Evolutionary conservation across 2,113 vertebrate species (phyloP).

Genomic region (Thalassarche chlororhynchos): DNA sequence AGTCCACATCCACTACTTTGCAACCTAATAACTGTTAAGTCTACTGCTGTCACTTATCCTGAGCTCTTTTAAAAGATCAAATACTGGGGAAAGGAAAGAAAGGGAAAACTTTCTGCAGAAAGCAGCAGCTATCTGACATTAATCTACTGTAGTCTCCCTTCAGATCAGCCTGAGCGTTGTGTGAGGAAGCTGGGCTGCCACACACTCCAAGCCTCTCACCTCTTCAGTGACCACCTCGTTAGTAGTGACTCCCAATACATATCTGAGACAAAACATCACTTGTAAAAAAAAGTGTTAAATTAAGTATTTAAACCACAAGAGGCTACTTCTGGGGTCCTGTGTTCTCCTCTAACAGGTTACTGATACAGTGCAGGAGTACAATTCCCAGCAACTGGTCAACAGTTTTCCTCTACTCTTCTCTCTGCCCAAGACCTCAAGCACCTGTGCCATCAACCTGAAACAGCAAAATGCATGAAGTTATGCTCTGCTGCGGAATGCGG

Average conservation of each 20-base stretch:
- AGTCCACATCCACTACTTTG: neutral
- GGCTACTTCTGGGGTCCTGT: neutral
- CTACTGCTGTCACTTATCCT: neutral
- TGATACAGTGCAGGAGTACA: neutral
- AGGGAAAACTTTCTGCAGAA: neutral
- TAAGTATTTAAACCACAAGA: neutral
- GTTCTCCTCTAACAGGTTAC: neutral
- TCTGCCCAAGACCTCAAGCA: neutral
- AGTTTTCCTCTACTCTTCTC: neutral
- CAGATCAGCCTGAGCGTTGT: accelerated
- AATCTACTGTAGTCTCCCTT: neutral
- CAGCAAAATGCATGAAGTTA: neutral
- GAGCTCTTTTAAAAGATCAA: neutral
- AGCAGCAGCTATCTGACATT: neutral
- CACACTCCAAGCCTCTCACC: neutral
- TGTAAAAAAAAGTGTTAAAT: neutral
- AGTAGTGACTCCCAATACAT: accelerated
- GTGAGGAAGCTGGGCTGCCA: neutral
- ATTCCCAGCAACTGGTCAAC: neutral
- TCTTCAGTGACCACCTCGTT: neutral
- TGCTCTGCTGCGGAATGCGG: accelerated
- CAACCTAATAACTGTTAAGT: neutral
- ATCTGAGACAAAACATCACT: neutral
- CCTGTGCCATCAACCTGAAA: neutral
- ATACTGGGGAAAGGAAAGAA: neutral